These are phyloP conservation scores for Zootoca vivipara DNA, from an alignment of 2,113 vertebrate genomes.

Conservation along the genomic window DNA sequence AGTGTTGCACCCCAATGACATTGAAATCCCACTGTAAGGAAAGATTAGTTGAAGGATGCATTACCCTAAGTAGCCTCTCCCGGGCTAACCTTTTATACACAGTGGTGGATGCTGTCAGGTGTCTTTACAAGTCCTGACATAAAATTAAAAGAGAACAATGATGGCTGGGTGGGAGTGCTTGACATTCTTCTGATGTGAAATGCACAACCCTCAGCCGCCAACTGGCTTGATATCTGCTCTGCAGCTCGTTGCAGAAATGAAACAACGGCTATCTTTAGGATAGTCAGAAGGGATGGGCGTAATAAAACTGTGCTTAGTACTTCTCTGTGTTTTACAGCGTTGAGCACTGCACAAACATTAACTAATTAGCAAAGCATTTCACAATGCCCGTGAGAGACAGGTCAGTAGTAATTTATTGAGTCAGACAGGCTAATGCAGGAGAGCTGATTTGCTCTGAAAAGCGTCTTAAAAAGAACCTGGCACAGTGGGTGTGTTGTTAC, in stretches of 20 bases:
- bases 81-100: constrained; percentile 2
- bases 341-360: constrained; percentile 31
- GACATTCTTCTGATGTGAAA: constrained; percentile 25
- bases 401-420: constrained; percentile 34
- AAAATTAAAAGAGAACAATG: constrained; percentile 32
- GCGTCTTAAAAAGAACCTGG: constrained; percentile 17
- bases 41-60: constrained; percentile 25
- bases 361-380: constrained; percentile 35
- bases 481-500: constrained; percentile 20
- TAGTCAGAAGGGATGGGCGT: background rate
- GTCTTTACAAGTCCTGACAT: constrained; percentile 1
- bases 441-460: constrained; percentile 4
- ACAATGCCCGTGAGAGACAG: background rate
- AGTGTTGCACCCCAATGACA: constrained; percentile 3
- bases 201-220: background rate
- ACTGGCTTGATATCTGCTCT: background rate
- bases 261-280: background rate
- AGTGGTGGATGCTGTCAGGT: background rate
- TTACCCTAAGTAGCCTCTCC: background rate
- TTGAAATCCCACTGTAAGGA: background rate
- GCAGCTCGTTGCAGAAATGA: background rate
- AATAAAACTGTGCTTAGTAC: constrained; percentile 15
- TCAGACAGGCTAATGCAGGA: constrained; percentile 49
- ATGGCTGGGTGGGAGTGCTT: background rate
- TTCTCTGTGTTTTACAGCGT: background rate